Evolutionary conservation across 2,113 vertebrate genomes (phyloP).

Genomic region (Labrus mixtus): DNA sequence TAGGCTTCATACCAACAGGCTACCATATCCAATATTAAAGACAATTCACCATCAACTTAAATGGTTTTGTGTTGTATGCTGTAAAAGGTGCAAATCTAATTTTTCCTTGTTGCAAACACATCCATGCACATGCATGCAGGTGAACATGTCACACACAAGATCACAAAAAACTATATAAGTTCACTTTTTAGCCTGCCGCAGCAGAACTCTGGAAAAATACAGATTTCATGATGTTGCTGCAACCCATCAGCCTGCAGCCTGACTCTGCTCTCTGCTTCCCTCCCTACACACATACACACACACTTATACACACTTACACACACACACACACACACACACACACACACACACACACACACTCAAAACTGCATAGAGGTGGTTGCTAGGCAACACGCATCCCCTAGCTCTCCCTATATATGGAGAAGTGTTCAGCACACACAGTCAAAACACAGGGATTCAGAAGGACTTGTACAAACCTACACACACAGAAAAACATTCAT

Average conservation of each 20-base stretch:
- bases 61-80: background rate
- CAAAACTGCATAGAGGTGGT: slow-evolving; percentile 66
- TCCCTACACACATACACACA: slow-evolving; percentile 3
- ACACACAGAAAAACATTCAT: slow-evolving; percentile 6
- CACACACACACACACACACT: slow-evolving; percentile 18
- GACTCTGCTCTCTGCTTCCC: slow-evolving; percentile 16
- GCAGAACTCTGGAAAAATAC: slow-evolving; percentile 70
- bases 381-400: slow-evolving; percentile 85
- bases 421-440: slow-evolving; percentile 34
- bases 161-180: slow-evolving; percentile 4
- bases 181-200: slow-evolving; percentile 38
- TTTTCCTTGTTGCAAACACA: background rate
- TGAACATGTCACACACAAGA: background rate
- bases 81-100: background rate
- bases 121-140: too few relatives aligned
- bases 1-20: background rate
- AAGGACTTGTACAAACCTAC: slow-evolving; percentile 26
- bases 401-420: slow-evolving; percentile 75
- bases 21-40: background rate
- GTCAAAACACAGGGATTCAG: slow-evolving; percentile 18
- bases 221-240: slow-evolving; percentile 67
- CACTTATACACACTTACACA: slow-evolving; percentile 9
- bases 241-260: slow-evolving; percentile 52
- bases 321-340: slow-evolving; percentile 13
- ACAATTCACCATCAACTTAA: too few relatives aligned